Conservation (phyloP, 1,140 invertebrate species). For the Heliconius nattereri region DNA sequence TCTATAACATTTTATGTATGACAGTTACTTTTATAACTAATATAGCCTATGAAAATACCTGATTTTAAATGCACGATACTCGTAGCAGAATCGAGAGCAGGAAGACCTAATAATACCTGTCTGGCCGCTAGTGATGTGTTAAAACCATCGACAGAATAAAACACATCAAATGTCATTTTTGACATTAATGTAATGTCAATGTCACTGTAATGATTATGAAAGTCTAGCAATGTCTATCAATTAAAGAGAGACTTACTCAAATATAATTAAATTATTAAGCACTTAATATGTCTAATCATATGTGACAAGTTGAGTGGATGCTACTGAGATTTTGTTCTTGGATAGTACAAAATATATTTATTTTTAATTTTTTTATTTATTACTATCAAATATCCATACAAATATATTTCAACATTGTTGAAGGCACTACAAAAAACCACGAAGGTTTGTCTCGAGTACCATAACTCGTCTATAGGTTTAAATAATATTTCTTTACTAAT, state of each 20-base stretch:
- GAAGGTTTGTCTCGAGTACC: too few species aligned
- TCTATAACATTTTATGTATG: background rate
- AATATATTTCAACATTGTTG: too few species aligned
- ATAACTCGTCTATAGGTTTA: too few species aligned
- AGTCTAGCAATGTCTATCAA: constrained; percentile 22
- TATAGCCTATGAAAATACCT: constrained; percentile 42
- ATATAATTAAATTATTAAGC: background rate
- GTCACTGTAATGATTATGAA: constrained; percentile 26
- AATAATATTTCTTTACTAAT: too few species aligned
- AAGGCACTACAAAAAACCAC: too few species aligned
- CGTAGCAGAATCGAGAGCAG: constrained; percentile 71
- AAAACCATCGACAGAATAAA: constrained; percentile 43
- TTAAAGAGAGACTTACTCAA: background rate
- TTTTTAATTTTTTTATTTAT: too few species aligned
- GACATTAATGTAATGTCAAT: constrained; percentile 31
- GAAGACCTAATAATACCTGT: constrained; percentile 80
- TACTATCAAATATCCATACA: too few species aligned
- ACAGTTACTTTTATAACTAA: constrained; percentile 31
- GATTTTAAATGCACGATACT: constrained; percentile 53
- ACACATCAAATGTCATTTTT: constrained; percentile 26
- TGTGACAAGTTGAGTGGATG: background rate
- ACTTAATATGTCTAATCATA: background rate
- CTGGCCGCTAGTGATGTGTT: constrained; percentile 63
- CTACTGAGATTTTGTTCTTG: background rate
- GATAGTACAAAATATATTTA: background rate